Evolutionary conservation across 1,140 invertebrate genomes (phyloP), one percentile per base, ranked within the genome.

Genomic region (Atta cephalotes): DNA sequence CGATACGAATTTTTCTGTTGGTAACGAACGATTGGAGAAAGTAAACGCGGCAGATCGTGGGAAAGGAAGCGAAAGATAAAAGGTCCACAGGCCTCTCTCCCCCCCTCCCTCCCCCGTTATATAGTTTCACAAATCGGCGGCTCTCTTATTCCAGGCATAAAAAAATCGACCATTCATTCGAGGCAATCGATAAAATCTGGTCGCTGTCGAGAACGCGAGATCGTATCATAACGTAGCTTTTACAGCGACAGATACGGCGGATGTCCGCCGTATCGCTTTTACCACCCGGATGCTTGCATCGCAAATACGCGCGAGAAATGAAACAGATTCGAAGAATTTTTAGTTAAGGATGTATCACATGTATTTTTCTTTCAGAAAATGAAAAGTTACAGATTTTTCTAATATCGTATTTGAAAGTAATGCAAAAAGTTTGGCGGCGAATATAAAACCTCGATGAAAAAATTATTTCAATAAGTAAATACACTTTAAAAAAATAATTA

Each of bases 161-260:
- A 88, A 91, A 90, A 84, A 85, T 89, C 79, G 87, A 78, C 89
- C 77, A 76, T 87, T 91, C 85, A 89, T 81, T 79, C 80, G 60
- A 65, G 88, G 71, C 87, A 25, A 70, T 21, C 87, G 89, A 90
- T 90, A 91, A 88, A 91, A 90, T 91, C 90, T 90, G 66, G 72
- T 82, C 89, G 88, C 76, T 89, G 80, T 77, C 90, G 89, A 87
- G 82, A 90, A 79, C 86, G 80, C 68, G 82, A 79, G 89, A 91
- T 91, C 84, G 79, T 90, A 91, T 90, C 87, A 87, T 76, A 76
- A 45, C 65, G 65, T n/a, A 45, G 77, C 81, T 90, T 86, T 85
- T 87, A 63, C 53, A 45, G 12, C 58, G 56, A 72, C 77, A 80
- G 88, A 90, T 86, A 78, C 88, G 62, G 49, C 82, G 51, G n/a